Base-by-base conservation (phyloP, 2,888 invertebrate genomes). In the Cephonodes hylas region DNA sequence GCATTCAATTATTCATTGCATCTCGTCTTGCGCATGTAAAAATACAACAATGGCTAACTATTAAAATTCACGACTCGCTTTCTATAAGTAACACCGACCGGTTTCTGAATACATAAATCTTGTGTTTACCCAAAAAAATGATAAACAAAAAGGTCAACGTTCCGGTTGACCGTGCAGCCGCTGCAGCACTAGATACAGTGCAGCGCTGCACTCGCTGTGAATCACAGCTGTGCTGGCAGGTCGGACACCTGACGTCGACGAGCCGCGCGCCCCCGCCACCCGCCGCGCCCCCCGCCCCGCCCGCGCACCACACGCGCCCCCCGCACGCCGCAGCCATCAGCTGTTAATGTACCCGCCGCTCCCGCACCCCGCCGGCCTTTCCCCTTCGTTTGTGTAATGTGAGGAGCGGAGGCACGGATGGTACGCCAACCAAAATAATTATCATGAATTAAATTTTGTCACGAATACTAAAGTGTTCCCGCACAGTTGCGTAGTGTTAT, bases 301-400 rank as follows among this genome's bases (percentile, higher is more conserved):
- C 68, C 66, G 62, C 66, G 70, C 72, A 66, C 63, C 70, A 69
- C 68, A 67, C 63, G 63, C 66, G 64, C 67, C 68, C 69, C 70
- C 72, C 74, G 62, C 73, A 61, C 79, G 77, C 80, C 83, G 77
- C 83, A 69, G 85, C 85, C 89, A 89, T 92, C 91, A 91, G 91
- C 91, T 91, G 91, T 91, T 91, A 91, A 91, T 90, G 87, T 86
- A 74, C 69, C 81, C 74, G 78, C 85, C 83, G 77, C 85, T 82
- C 68, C 79, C 78, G 80, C 83, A 73, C 76, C 76, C 80, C 80
- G 73, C 78, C 77, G 78, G 81, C 89, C 92, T 92, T 93, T 92
- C 92, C 91, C 92, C 93, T 93, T 92, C 93, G 91, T 92, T 92
- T 89, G 92, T 88, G 90, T 91, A 91, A 92, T 89, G 86, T 72